Base-by-base conservation (phyloP, 1,140 invertebrate genomes). In the Drosophila sucinea region DNA sequence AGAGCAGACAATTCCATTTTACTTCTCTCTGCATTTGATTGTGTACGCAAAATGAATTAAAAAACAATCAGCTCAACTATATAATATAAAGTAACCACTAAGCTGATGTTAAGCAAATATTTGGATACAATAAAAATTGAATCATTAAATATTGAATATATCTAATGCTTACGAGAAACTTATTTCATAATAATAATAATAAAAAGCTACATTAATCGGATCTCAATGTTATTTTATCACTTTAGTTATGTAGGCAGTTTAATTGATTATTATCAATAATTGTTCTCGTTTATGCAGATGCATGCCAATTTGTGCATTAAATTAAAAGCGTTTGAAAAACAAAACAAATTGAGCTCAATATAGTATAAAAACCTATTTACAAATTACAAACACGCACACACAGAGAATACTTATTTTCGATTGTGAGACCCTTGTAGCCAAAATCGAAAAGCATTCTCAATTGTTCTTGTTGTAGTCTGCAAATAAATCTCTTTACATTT, bases 401-500 rank as follows among this genome's bases (percentile, higher is more conserved):
- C 8, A 51, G 23, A 51, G 23, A 17, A 17, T 17, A 17, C 17
- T 17, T 47, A 47, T 51, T 27, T 27, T 17, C 17, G 10, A 25
- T 8, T 3, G 2, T 7, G 6, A 35, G 10, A 3, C 27, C 4
- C 38, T 60, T 60, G n/a, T 11, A n/a, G 30, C 32, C n/a, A 33
- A 23, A 23, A 8, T 33, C 55, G 17, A 35, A 17, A 27, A 51
- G 6, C 23, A 10, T 23, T 51, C 23, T 7, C 5, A 27, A 7
- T 30, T 32, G 38, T 61, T 29, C 6, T 47, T 47, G 33, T 41
- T 60, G 76, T 89, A 51, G 44, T 8, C 44, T 78, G 77, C 70
- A 77, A 67, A 57, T 63, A 77, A 89, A 89, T 81, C 63, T 71
- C 44, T 81, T 81, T 89, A 89, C 77, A 89, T 89, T 84, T 73